Evolutionary conservation across 2,888 invertebrate species (phyloP).

Genomic region (Cactoblastis cactorum): DNA sequence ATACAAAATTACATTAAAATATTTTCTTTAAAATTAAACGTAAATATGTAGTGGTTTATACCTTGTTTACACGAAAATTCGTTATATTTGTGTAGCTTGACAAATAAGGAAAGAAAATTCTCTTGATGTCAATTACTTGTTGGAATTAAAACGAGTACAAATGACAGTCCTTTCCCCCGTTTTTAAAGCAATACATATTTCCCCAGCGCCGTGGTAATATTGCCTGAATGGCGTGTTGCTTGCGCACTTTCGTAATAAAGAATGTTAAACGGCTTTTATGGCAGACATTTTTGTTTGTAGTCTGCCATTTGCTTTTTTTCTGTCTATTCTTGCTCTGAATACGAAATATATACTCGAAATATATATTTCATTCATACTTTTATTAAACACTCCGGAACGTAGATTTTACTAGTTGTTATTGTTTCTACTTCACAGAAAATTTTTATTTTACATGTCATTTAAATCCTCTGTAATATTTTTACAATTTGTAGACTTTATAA

Average conservation of each 20-base stretch:
- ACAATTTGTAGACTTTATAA: too few species aligned
- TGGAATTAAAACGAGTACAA: constrained; percentile 5
- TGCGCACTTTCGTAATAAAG: constrained; percentile 18
- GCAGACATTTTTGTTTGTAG: constrained; percentile 13
- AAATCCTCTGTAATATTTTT: too few species aligned
- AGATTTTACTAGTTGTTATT: neutral
- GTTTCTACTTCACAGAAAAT: too few species aligned
- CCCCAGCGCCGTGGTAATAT: neutral
- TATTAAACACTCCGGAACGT: too few species aligned
- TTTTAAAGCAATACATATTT: constrained; percentile 7
- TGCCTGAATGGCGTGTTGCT: constrained; percentile 6
- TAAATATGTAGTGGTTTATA: too few species aligned
- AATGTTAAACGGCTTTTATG: constrained; percentile 18
- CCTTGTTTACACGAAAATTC: too few species aligned
- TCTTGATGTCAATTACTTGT: neutral
- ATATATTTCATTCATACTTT: neutral
- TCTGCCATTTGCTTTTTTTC: constrained; percentile 3
- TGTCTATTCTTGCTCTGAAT: neutral
- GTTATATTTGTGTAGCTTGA: too few species aligned
- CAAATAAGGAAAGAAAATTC: too few species aligned
- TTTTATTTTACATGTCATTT: too few species aligned
- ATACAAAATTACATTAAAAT: too few species aligned
- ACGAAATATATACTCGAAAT: neutral
- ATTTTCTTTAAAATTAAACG: too few species aligned
- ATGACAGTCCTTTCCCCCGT: constrained; percentile 1